Base-by-base conservation (phyloP, 2,113 vertebrate species). In the Falcunculus frontatus region DNA sequence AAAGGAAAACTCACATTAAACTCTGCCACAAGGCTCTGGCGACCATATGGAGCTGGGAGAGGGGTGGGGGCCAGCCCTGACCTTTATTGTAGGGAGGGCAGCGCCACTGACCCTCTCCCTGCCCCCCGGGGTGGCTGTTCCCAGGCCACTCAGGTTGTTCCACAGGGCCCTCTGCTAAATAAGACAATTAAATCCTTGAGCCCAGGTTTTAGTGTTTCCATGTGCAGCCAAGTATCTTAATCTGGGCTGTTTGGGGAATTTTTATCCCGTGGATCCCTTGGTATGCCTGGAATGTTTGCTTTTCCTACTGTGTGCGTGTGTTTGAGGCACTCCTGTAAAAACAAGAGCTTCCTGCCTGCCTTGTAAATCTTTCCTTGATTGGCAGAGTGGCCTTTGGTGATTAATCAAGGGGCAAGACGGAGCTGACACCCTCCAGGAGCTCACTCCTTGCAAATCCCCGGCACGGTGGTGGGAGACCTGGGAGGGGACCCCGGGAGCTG, bases 221-320 rank as follows among this genome's bases (percentile, higher is more conserved):
- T 96, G 93, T 89, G 95, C 92, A 19, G 56, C 83, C 68, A 69
- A 96, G 95, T 90, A 59, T 97, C 96, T 96, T 97, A 95, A 96
- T 96, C 94, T 92, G 56, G 47, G 79, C 87, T 91, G 94, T 89
- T 96, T 90, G 94, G 82, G 95, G 95, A 97, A 84, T 96, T 70
- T 95, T 97, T 88, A 93, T 91, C 96, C 91, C 50, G 37, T 44
- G 82, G 81, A 93, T 95, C 95, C 94, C 96, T 94, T 81, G 93
- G 87, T 97, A 97, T 96, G 92, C 91, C 84, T 96, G 97, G 91
- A 97, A 97, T 95, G 95, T 96, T 97, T 97, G 96, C 94, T 96
- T 96, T 95, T 96, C 96, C 95, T 93, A 96, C 97, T 96, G 74
- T 70, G 96, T 96, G 72, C 86, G 39, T 97, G 92, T 86, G 78